Evolutionary conservation across 1,140 invertebrate species (phyloP).

Genomic region (Nymphalis io): DNA sequence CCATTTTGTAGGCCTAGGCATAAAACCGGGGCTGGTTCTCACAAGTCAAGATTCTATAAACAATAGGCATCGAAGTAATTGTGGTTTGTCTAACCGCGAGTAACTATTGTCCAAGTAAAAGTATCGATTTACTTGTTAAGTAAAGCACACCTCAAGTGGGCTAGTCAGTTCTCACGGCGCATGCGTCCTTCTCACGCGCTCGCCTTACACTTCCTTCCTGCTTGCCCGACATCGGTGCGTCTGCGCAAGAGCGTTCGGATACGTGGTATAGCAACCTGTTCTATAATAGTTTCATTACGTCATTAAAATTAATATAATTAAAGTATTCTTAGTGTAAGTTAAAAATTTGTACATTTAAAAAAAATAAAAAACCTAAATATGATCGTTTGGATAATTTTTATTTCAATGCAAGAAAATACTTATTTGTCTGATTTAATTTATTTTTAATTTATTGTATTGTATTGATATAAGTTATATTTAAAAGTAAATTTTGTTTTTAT

Average conservation of each 20-base stretch:
- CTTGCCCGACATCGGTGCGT: conserved; percentile 45
- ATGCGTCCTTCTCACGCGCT: conserved; percentile 73
- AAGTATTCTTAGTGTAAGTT: too few relatives aligned
- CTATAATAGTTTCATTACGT: background rate
- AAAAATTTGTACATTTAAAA: too few relatives aligned
- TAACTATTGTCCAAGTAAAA: conserved; percentile 15
- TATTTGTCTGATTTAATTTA: background rate
- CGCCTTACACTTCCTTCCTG: conserved; percentile 79
- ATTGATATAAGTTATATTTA: background rate
- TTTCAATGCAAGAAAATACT: background rate
- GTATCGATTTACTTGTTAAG: conserved; percentile 40
- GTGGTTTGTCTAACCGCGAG: conserved; percentile 14
- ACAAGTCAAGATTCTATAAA: conserved; percentile 2
- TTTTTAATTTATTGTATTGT: background rate
- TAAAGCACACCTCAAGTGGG: conserved; percentile 29
- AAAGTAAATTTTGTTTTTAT: background rate
- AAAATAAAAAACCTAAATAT: too few relatives aligned
- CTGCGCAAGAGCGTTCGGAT: conserved; percentile 55
- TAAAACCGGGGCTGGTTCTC: too few relatives aligned
- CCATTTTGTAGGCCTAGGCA: too few relatives aligned
- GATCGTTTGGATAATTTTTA: background rate
- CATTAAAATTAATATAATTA: too few relatives aligned
- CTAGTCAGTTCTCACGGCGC: conserved; percentile 62
- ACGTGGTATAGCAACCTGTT: conserved; percentile 28
- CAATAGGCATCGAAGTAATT: background rate